phyloP scores from a whole-genome alignment of 1,140 invertebrate species.

The Leptestheria dahalacensis region DNA sequence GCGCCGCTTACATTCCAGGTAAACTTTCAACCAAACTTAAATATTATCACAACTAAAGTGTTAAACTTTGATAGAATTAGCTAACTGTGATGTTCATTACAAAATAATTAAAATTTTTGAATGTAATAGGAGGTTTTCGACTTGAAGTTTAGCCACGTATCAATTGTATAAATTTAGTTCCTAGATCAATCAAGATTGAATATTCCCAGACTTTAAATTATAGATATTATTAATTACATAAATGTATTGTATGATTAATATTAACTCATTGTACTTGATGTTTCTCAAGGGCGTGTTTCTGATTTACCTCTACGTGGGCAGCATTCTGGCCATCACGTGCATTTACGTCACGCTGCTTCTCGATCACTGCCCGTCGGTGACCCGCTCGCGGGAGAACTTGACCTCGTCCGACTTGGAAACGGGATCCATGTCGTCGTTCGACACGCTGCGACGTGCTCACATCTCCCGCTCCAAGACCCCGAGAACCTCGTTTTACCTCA shows the following conservation, averaged over 20 bases:
- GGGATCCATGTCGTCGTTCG: slow-evolving; percentile 35
- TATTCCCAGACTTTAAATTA: too few species aligned
- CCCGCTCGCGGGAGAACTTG: slow-evolving; percentile 22
- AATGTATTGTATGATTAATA: slow-evolving; percentile 13
- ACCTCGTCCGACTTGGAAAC: slow-evolving; percentile 23
- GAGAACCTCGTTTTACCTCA: slow-evolving; percentile 45
- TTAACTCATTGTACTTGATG: slow-evolving; percentile 19
- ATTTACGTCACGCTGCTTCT: slow-evolving; percentile 46
- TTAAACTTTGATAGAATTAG: too few species aligned
- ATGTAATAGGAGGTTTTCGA: too few species aligned
- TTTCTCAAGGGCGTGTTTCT: slow-evolving; percentile 40
- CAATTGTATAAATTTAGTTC: too few species aligned
- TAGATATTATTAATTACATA: neutral
- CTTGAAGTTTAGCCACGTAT: too few species aligned
- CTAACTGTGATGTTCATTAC: too few species aligned
- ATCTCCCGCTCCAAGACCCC: slow-evolving; percentile 37
- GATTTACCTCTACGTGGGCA: slow-evolving; percentile 46
- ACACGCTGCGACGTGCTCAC: slow-evolving; percentile 39
- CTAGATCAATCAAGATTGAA: too few species aligned
- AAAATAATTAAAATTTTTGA: too few species aligned
- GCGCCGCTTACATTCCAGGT: slow-evolving; percentile 44
- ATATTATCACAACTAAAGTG: too few species aligned
- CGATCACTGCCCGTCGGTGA: slow-evolving; percentile 36
- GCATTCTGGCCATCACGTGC: slow-evolving; percentile 44
- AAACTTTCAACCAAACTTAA: too few species aligned